A percentile compares a stretch with the other conserved stretches of the same genome.
Evolutionary conservation across 2,797 vertebrate species (phyloP).

Genomic region (Liasis olivaceus): DNA sequence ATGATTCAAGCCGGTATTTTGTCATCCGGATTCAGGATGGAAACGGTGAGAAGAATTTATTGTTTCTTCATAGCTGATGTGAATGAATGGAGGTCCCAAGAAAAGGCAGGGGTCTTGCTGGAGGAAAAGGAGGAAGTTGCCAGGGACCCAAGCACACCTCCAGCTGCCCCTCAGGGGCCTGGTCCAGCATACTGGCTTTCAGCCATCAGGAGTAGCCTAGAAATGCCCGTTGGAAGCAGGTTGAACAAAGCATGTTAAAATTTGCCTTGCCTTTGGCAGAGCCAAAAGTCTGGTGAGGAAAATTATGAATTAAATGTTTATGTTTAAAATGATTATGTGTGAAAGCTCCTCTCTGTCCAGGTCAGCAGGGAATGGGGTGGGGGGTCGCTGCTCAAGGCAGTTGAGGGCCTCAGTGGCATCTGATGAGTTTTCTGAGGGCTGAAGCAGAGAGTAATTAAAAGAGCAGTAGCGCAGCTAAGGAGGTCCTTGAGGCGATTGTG

Average conservation of each 20-base stretch:
- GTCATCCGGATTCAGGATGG: slow-evolving; percentile 94
- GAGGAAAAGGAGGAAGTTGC: too few species aligned
- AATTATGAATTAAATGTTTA: background rate
- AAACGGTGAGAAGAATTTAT: slow-evolving; percentile 76
- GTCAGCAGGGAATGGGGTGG: background rate
- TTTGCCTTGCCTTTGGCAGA: background rate
- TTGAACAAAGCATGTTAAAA: background rate
- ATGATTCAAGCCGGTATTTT: slow-evolving; percentile 94
- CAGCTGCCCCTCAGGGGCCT: background rate
- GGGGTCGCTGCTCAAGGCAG: too few species aligned
- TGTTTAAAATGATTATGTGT: background rate
- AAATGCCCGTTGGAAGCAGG: too few species aligned
- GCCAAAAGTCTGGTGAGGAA: background rate
- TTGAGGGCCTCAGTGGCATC: background rate
- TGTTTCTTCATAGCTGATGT: background rate
- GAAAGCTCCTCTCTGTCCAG: background rate
- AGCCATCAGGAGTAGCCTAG: background rate
- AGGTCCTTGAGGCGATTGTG: background rate
- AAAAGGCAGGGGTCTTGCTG: too few species aligned
- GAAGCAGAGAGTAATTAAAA: background rate
- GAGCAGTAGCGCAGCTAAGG: background rate
- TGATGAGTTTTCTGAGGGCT: background rate
- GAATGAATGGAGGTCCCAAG: background rate
- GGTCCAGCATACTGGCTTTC: background rate
- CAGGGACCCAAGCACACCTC: too few species aligned